phyloP scores from a whole-genome alignment of 2,888 invertebrate genomes.

The Eupithecia subumbrata region DNA sequence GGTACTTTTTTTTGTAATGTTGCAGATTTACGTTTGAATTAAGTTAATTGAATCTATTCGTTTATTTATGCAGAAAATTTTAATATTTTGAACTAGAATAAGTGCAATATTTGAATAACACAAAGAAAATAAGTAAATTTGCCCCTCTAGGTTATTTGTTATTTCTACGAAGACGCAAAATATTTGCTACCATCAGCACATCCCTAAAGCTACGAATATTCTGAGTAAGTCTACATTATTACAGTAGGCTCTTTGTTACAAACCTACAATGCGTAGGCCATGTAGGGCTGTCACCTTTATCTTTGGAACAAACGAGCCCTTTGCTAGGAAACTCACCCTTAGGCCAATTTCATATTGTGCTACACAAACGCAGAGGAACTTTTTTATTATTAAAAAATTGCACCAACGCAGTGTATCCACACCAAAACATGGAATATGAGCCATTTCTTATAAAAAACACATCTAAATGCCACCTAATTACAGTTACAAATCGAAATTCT shows the following conservation, averaged over 20 bases:
- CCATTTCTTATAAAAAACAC: too few relatives aligned
- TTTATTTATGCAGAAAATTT: too few relatives aligned
- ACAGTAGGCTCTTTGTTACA: not conserved
- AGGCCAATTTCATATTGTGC: slow-evolving; percentile 4
- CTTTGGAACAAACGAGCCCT: not conserved
- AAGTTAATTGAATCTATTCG: too few relatives aligned
- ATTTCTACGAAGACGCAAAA: not conserved
- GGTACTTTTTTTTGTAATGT: too few relatives aligned
- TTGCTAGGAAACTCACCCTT: not conserved
- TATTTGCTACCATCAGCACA: not conserved
- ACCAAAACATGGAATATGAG: too few relatives aligned
- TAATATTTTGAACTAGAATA: too few relatives aligned
- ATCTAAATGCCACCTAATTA: too few relatives aligned
- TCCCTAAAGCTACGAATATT: not conserved
- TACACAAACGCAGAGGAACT: not conserved
- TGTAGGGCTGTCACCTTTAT: not conserved
- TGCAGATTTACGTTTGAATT: too few relatives aligned
- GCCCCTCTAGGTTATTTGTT: not conserved
- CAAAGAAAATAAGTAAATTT: not conserved
- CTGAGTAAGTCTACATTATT: not conserved
- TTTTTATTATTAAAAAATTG: too few relatives aligned
- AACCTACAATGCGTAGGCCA: not conserved
- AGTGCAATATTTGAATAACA: not conserved
- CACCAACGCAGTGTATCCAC: too few relatives aligned
- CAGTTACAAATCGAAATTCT: too few relatives aligned